A percentile compares a stretch with the other conserved stretches of the same genome.
These are phyloP conservation scores for Aphelenchoides avenae DNA, from an alignment of 1,140 invertebrate species.

Conservation along the genomic window DNA sequence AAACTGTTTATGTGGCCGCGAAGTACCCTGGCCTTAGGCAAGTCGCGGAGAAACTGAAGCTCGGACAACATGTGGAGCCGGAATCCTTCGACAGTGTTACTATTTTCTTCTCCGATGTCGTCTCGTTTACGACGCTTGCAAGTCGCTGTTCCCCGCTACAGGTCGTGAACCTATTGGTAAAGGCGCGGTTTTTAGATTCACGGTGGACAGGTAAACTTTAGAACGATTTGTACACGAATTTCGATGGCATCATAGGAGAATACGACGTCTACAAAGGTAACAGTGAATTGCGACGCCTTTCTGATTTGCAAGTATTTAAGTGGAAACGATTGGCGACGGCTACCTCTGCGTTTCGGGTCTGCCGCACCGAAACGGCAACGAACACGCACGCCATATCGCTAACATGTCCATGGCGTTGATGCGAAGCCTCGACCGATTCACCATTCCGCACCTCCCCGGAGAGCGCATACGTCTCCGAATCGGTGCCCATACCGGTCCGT, in stretches of 20 bases:
- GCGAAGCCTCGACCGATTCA: constrained; percentile 65
- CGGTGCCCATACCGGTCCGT: constrained; percentile 65
- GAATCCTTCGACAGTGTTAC: constrained; percentile 88
- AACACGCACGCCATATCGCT: constrained; percentile 83
- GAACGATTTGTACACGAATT: constrained; percentile 88
- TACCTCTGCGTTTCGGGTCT: constrained; percentile 66
- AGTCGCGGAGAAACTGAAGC: constrained; percentile 69
- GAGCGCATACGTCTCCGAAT: constrained; percentile 87
- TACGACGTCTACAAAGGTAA: constrained; percentile 92
- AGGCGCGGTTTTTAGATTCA: constrained; percentile 6
- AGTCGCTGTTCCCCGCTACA: constrained; percentile 81
- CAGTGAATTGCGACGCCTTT: constrained; percentile 58
- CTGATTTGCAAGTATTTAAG: neutral
- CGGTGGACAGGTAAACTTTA: neutral
- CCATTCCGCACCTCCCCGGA: constrained; percentile 82
- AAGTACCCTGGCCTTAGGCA: constrained; percentile 75
- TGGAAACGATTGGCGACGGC: constrained; percentile 41
- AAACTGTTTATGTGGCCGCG: too few relatives aligned
- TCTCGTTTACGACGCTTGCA: constrained; percentile 92
- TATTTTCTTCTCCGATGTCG: constrained; percentile 97
- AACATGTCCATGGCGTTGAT: constrained; percentile 24
- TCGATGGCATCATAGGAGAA: constrained; percentile 84
- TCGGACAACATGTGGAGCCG: constrained; percentile 82
- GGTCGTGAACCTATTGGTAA: constrained; percentile 56
- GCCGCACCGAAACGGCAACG: constrained; percentile 79